These are phyloP conservation scores for Drosophila saltans DNA, from an alignment of 1,140 invertebrate genomes.

Conservation along the genomic window DNA sequence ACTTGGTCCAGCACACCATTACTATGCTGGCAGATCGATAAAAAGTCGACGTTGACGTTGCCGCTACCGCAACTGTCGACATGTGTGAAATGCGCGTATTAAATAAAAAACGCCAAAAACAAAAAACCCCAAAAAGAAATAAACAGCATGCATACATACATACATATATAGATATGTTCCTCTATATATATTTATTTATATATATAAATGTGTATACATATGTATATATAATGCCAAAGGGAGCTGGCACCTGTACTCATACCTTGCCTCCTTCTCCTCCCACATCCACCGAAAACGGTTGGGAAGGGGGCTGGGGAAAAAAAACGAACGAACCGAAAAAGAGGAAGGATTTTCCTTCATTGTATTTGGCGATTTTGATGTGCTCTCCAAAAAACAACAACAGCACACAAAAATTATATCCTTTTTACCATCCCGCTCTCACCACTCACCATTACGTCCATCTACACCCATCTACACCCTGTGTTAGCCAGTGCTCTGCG, in stretches of 20 bases:
- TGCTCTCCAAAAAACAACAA: slow-evolving; percentile 11
- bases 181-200: slow-evolving; percentile 11
- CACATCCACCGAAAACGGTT: background rate
- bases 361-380: slow-evolving; percentile 50
- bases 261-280: background rate
- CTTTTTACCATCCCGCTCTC: background rate
- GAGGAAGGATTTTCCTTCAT: slow-evolving; percentile 35
- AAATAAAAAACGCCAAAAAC: slow-evolving; percentile 72
- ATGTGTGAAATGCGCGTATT: slow-evolving; percentile 79
- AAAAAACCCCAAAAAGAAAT: slow-evolving; percentile 9
- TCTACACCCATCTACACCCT: too few relatives aligned
- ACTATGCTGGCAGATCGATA: slow-evolving; percentile 71
- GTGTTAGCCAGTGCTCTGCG: too few relatives aligned
- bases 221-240: slow-evolving; percentile 17
- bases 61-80: slow-evolving; percentile 58
- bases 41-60: slow-evolving; percentile 59
- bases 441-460: background rate
- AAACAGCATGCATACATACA: slow-evolving; percentile 23
- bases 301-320: too few relatives aligned
- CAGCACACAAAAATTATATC: slow-evolving; percentile 23
- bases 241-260: slow-evolving; percentile 45
- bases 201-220: slow-evolving; percentile 1
- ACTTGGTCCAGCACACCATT: slow-evolving; percentile 25
- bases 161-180: slow-evolving; percentile 26
- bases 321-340: slow-evolving; percentile 1